A percentile compares a stretch with the other conserved stretches of the same genome.
Evolutionary conservation across 2,113 vertebrate genomes (phyloP).

Genomic region (Etheostoma cragini): DNA sequence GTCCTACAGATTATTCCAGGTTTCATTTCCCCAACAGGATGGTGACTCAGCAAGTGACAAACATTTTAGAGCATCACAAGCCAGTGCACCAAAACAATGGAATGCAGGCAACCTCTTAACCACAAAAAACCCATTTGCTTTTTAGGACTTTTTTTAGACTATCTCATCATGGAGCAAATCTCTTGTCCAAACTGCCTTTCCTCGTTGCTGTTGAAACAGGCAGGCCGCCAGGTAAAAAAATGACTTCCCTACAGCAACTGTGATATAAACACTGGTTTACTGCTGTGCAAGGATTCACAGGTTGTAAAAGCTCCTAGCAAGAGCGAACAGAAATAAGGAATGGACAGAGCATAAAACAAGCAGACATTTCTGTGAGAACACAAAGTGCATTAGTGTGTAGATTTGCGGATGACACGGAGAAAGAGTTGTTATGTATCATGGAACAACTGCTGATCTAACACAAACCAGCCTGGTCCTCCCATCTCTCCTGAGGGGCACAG

Average conservation of each 20-base stretch:
- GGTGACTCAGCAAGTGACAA: conserved; percentile 74
- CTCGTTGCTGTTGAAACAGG: conserved; percentile 9
- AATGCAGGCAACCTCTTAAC: conserved; percentile 8
- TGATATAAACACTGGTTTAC: conserved; percentile 10
- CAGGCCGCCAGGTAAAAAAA: not conserved
- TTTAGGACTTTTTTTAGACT: too few species aligned
- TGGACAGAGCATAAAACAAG: not conserved
- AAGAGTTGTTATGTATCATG: conserved; percentile 64
- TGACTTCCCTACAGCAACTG: not conserved
- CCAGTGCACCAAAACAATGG: conserved; percentile 60
- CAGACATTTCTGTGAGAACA: conserved; percentile 39
- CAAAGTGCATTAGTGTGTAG: not conserved
- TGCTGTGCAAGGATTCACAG: not conserved
- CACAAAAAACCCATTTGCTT: conserved; percentile 22
- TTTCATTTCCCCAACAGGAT: conserved; percentile 81
- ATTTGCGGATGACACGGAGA: conserved; percentile 46
- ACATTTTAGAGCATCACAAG: conserved; percentile 52
- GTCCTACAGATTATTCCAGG: conserved; percentile 69
- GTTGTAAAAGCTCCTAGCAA: not conserved
- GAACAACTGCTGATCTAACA: conserved; percentile 75
- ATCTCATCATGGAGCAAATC: conserved; percentile 36
- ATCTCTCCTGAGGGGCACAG: conserved; percentile 42
- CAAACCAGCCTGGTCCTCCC: conserved; percentile 58
- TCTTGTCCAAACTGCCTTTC: conserved; percentile 36
- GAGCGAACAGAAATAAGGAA: not conserved